Conservation (phyloP, 2,113 vertebrate species). For the Junco hyemalis region DNA sequence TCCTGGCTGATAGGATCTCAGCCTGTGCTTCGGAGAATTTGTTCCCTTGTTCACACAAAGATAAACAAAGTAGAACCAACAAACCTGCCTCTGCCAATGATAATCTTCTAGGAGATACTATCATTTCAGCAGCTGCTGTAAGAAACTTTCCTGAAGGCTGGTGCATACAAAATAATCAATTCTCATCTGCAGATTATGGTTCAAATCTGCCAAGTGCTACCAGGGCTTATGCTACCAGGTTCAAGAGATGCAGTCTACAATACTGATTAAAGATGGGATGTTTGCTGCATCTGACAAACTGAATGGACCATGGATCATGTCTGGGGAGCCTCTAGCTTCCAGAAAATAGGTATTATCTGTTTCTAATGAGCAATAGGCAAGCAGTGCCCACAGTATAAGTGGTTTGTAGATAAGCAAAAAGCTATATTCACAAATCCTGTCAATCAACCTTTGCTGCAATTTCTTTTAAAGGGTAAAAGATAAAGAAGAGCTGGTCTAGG, state of each 20-base stretch:
- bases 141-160: neutral
- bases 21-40: neutral
- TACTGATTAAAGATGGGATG: neutral
- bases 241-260: neutral
- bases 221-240: neutral
- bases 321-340: neutral
- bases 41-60: neutral
- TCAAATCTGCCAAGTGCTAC: neutral
- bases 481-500: neutral
- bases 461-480: neutral
- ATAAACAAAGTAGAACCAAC: slow-evolving; percentile 19
- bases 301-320: neutral
- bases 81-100: neutral
- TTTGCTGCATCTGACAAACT: neutral
- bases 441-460: slow-evolving; percentile 11
- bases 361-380: neutral
- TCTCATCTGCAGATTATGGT: neutral
- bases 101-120: neutral
- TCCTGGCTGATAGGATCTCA: neutral
- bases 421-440: neutral
- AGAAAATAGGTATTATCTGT: neutral
- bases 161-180: neutral
- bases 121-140: neutral
- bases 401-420: slow-evolving; percentile 19
- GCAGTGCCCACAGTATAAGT: neutral